Base-by-base conservation (phyloP, 2,113 vertebrate genomes). In the Callionymus lyra region DNA sequence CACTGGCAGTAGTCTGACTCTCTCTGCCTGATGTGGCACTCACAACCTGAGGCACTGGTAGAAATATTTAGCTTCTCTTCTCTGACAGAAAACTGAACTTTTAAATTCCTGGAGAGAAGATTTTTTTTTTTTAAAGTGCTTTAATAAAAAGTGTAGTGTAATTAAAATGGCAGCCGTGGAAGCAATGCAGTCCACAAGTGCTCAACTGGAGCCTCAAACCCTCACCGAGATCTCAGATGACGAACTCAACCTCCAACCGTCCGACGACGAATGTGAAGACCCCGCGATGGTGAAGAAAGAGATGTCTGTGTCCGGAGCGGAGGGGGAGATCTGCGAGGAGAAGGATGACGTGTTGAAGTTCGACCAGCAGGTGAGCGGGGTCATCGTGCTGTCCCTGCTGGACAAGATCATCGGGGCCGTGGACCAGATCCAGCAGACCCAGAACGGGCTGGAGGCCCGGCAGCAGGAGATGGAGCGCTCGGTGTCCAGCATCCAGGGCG, bases 341-440 rank as follows among this genome's bases (percentile, higher is more conserved):
- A 59, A 70, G 36, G 54, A 63, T 0, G 80, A 81, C 2, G 71
- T 33, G 0, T 4, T 2, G 2, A 72, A 68, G 35, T 16, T 31
- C 4, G 79, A 82, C 47, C 39, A 19, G 27, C 91, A 92, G 73
- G 86, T 88, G 51, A 94, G 95, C 0, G 93, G 95, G 0, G 89
- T 97, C 53, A 81, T 91, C 85, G 92, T 99, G 47, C 86, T 99
- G 64, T 87, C 91, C 34, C 85, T 98, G 53, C 88, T 99, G 38
- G 95, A 99, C 84, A 97, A 96, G 78, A 97, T 97, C 83, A 97
- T 99, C 1, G 95, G 94, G 2, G 91, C 92, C 0, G 95, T 99
- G 64, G 93, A 99, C 85, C 90, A 96, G 86, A 98, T 99, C 85
- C 93, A 98, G 75, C 82, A 88, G 77, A 96, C 92, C 67, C 95